Evolutionary conservation across 1,140 invertebrate species (phyloP).

Genomic region (Ephestia elutella): DNA sequence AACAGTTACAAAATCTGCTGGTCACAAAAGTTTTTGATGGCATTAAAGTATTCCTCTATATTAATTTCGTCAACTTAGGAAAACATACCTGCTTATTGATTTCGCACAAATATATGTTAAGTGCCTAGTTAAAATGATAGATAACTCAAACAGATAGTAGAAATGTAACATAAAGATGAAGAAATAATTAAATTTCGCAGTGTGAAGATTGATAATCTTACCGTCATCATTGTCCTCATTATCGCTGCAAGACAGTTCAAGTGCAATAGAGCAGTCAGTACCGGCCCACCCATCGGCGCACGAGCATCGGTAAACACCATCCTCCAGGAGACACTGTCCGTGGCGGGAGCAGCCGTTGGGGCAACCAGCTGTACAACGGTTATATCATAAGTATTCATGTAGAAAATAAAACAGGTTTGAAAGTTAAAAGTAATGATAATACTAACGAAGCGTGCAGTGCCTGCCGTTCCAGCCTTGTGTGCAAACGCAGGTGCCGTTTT

Average conservation of each 20-base stretch:
- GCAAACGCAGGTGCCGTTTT: constrained; percentile 97
- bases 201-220: constrained; percentile 72
- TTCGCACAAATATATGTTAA: too few species aligned
- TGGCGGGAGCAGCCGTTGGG: constrained; percentile 93
- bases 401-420: not conserved
- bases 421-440: not conserved
- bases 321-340: constrained; percentile 89
- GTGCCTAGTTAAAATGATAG: too few species aligned
- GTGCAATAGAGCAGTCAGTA: constrained; percentile 89
- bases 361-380: constrained; percentile 88
- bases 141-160: too few species aligned
- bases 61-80: too few species aligned
- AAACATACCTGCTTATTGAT: too few species aligned
- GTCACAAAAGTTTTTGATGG: too few species aligned
- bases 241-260: constrained; percentile 95
- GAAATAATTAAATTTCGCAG: too few species aligned
- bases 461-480: constrained; percentile 97
- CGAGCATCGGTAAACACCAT: constrained; percentile 92
- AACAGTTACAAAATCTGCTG: too few species aligned
- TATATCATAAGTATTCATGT: constrained; percentile 5
- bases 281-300: constrained; percentile 95
- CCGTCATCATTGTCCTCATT: constrained; percentile 97
- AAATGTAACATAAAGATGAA: too few species aligned
- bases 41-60: too few species aligned
- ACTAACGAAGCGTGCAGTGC: constrained; percentile 96